phyloP scores from a whole-genome alignment of 2,888 invertebrate species.

The Arrhopalites spinosus region DNA sequence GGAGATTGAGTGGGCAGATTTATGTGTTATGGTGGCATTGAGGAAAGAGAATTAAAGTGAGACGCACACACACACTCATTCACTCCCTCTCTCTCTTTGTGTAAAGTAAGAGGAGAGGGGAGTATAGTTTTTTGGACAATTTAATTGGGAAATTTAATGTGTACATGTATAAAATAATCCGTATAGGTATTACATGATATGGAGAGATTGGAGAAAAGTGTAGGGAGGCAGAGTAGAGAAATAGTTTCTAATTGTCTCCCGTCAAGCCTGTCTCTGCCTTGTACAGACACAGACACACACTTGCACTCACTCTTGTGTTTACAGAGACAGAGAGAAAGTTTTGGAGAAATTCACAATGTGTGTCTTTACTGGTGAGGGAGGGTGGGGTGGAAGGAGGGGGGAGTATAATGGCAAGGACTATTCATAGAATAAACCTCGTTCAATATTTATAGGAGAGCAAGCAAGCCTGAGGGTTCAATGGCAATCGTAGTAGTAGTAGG shows the following conservation, averaged over 20 bases:
- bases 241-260: no score
- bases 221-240: neutral
- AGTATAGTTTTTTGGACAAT: no score
- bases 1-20: no score
- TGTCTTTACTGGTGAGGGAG: neutral
- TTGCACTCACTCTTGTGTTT: neutral
- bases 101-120: no score
- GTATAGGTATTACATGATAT: neutral
- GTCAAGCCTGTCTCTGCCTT: no score
- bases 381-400: no score
- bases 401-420: neutral
- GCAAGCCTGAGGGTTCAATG: slow-evolving; percentile 7
- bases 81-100: no score
- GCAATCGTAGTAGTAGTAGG: neutral
- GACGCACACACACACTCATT: no score
- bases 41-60: no score
- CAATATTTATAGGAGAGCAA: neutral
- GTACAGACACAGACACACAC: neutral
- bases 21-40: no score
- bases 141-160: no score
- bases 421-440: neutral
- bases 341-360: neutral
- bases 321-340: neutral
- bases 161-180: no score
- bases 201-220: neutral